A percentile compares a stretch with the other conserved stretches of the same genome.
Evolutionary conservation across 1,140 invertebrate genomes (phyloP).

Genomic region (Alviniconcha marisindica): DNA sequence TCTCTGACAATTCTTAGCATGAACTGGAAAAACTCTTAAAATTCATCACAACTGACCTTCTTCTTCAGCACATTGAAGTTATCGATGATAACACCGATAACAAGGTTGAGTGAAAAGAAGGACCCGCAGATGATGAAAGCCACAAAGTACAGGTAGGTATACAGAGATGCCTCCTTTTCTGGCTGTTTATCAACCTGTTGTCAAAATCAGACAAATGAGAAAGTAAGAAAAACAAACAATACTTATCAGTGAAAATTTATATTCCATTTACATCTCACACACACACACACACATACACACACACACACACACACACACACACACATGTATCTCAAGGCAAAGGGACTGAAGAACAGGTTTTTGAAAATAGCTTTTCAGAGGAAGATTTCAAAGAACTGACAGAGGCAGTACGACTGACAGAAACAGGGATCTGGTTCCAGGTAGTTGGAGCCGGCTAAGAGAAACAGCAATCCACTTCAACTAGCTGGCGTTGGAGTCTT

Average conservation of each 20-base stretch:
- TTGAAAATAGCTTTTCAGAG: too few species aligned
- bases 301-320: constrained; percentile 27
- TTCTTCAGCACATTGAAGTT: constrained; percentile 99
- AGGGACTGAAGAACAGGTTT: too few species aligned
- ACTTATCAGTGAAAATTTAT: not conserved
- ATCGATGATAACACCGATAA: constrained; percentile 98
- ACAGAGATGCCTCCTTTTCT: constrained; percentile 93
- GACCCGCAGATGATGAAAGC: constrained; percentile 98
- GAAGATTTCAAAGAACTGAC: too few species aligned
- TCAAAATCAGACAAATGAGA: constrained; percentile 5
- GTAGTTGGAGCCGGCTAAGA: too few species aligned
- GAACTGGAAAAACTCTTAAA: too few species aligned
- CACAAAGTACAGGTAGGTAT: constrained; percentile 98
- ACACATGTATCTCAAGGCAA: too few species aligned
- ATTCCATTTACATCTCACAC: not conserved
- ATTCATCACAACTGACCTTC: constrained; percentile 83
- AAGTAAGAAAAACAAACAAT: not conserved
- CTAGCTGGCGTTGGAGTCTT: too few species aligned
- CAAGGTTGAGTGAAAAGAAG: constrained; percentile 97
- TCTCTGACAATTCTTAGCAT: too few species aligned
- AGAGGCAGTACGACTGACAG: too few species aligned
- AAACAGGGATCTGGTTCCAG: too few species aligned
- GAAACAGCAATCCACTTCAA: too few species aligned
- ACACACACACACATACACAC: constrained; percentile 32
- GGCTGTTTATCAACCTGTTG: constrained; percentile 87